phyloP scores from a whole-genome alignment of 2,888 invertebrate genomes.

The Thecocarcelia acutangulata region DNA sequence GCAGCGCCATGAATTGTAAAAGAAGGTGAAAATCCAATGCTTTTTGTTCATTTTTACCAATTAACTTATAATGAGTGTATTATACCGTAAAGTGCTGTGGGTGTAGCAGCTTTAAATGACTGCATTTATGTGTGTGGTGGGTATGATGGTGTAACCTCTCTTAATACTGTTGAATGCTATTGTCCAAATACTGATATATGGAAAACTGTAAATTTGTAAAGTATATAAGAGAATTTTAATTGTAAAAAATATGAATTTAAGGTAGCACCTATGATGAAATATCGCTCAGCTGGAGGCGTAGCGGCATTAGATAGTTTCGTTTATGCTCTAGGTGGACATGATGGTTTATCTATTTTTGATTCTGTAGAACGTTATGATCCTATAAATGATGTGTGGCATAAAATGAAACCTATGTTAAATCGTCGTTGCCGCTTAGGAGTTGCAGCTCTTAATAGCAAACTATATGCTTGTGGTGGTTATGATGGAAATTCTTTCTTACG shows the following conservation, averaged over 20 bases:
- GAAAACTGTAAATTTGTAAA: conserved; percentile 84
- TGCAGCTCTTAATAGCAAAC: conserved; percentile 89
- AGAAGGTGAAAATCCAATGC: conserved; percentile 83
- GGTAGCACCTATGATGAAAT: conserved; percentile 82
- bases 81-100: conserved; percentile 85
- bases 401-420: conserved; percentile 90
- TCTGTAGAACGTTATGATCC: conserved; percentile 92
- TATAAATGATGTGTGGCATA: conserved; percentile 87
- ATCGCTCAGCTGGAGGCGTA: conserved; percentile 87
- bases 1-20: conserved; percentile 90
- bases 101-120: conserved; percentile 90
- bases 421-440: conserved; percentile 92
- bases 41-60: background rate
- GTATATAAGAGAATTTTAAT: background rate
- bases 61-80: conserved; percentile 54
- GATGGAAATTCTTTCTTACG: conserved; percentile 92
- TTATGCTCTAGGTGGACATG: conserved; percentile 93
- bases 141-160: conserved; percentile 91
- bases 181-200: conserved; percentile 88
- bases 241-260: conserved; percentile 55
- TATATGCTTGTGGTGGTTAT: conserved; percentile 93
- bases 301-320: conserved; percentile 86
- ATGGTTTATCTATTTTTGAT: conserved; percentile 93
- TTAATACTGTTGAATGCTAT: conserved; percentile 91
- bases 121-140: conserved; percentile 92